Base-by-base conservation (phyloP, 1,140 invertebrate species). In the Stegodyphus dumicola region DNA sequence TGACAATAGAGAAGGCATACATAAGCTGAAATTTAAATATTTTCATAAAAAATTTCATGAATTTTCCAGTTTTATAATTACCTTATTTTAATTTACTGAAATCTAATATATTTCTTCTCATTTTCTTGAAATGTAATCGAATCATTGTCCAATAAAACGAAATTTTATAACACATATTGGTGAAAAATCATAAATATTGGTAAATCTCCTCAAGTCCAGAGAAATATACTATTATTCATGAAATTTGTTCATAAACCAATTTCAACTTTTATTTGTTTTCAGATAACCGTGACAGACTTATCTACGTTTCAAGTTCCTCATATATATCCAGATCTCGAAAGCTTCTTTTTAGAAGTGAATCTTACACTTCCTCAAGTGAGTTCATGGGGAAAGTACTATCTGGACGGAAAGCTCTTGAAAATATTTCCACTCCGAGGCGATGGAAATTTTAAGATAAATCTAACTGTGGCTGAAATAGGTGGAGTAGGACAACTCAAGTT, bases 371-470 rank as follows among this genome's bases (percentile, higher is more conserved):
- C 85, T 9, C 0, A 13, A 15, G 60, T 86, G 33, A 51, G 7
- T 17, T 71, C 76, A 11, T 67, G 6, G 33, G 85, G 85, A 56
- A 69, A 51, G 33, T 86, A 86, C 64, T 7, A 67, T 66, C 54
- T 86, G 6, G 49, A 56, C 49, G 85, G 85, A 13, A 86, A 76
- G n/a, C 11, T 86, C 5, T 60, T 86, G 53, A 84, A 70, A 60
- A 87, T 87, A 66, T 84, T 87, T 64, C 86, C 86, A 10, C 18
- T 87, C 5, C n/a, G 51, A 49, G 86, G 86, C 0, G 51, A 78
- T 60, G 86, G 86, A 56, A 60, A 84, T 56, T 87, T 77, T 67
- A 15, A 84, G 60, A 87, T 87, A 5, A 84, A 84, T 87, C n/a
- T 84, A 3, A 77, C 74, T 13, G 10, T 49, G 7, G 77, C 53